Base-by-base conservation (phyloP, 2,113 vertebrate species). In the Nanorana parkeri region DNA sequence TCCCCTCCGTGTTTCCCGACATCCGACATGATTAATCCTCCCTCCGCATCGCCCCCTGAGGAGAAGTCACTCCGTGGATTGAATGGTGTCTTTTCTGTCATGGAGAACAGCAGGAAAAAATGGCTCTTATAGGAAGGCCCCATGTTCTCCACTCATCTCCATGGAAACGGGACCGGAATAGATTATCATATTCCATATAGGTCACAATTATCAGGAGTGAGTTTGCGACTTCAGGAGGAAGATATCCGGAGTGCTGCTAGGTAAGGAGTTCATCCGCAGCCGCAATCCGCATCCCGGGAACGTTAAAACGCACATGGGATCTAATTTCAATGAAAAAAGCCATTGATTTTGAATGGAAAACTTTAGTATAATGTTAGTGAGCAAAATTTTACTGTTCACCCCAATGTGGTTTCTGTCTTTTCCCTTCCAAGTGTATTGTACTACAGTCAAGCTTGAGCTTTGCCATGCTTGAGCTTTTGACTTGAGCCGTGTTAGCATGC, bases 81-180 rank as follows among this genome's bases (percentile, higher is more conserved):
- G 68, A 81, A 81, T 26, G 4, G 41, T 65, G 68, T 81, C 60
- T 47, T 7, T 71, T 72, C 78, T 80, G 67, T 80, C 55, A 80
- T 36, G 60, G 79, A 64, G 69, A 81, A 81, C 78, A 81, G 78
- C 78, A 64, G 78, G 78, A 11, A 47, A 41, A 64, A 51, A 54
- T 63, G 15, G 58, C 78, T 73, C 26, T 55, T 36, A 41, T 54
- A 81, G 32, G 58, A 68, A 81, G 78, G 61, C 68, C 78, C 78
- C 69, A 81, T 74, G 69, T 81, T 81, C 79, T 81, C 36, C 41
- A 24, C 51, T 74, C 68, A 81, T 81, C 79, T 28, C 79, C 79
- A 81, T 81, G 79, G 79, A 66, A 81, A 81, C 79, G 60, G 69
- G 26, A 81, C 69, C 68, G 71, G 79, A 81, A 81, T 81, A 81